These are phyloP conservation scores for Piaya cayana DNA, from an alignment of 2,113 vertebrate genomes.

Conservation along the genomic window DNA sequence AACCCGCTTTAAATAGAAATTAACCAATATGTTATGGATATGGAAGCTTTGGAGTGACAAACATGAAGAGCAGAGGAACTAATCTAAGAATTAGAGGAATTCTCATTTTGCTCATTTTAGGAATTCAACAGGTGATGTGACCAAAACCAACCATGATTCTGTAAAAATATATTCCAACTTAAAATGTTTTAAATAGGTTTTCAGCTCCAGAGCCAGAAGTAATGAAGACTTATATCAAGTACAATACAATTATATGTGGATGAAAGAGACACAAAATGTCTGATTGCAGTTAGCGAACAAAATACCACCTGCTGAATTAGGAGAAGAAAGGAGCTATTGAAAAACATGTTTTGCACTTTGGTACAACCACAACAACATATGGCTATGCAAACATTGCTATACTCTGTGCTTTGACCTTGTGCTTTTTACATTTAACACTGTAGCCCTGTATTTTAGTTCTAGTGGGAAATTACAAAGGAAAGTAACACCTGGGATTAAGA, in stretches of 20 bases:
- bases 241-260: not conserved
- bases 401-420: no score
- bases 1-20: not conserved
- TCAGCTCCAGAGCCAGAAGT: not conserved
- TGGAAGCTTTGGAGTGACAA: not conserved
- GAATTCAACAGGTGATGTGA: not conserved
- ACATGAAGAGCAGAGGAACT: rapidly evolving
- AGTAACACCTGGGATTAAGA: no score
- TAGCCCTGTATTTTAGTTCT: no score
- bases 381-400: no score
- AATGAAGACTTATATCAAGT: not conserved
- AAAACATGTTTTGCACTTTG: no score
- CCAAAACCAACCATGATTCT: not conserved
- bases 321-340: no score
- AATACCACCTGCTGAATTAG: no score
- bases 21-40: not conserved
- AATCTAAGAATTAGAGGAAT: not conserved
- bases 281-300: no score
- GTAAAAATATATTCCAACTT: not conserved
- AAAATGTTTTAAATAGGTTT: not conserved
- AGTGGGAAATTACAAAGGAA: no score
- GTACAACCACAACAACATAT: no score
- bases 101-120: not conserved
- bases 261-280: no score
- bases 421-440: no score